Percentiles rank a stretch among this genome's conserved stretches.
phyloP scores from a whole-genome alignment of 1,140 invertebrate species.

The Drosophila mayri region DNA sequence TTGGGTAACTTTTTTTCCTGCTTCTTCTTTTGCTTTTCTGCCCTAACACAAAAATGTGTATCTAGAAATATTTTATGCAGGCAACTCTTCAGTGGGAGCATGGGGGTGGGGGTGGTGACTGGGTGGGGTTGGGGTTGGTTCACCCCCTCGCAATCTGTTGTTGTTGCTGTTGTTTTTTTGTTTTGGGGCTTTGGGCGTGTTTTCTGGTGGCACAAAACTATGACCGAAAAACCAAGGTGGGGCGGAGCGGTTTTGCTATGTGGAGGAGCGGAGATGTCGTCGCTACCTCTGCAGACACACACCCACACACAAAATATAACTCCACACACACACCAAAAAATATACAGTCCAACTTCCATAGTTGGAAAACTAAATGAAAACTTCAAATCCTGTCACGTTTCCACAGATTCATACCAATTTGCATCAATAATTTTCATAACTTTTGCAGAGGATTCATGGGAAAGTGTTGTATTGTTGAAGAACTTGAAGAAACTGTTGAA shows the following conservation, averaged over 20 bases:
- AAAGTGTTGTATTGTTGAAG: neutral
- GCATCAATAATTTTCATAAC: constrained; percentile 12
- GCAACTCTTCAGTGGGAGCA: constrained; percentile 42
- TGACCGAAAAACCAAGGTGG: constrained; percentile 21
- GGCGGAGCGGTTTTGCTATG: neutral
- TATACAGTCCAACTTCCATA: constrained; percentile 35
- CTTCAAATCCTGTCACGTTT: constrained; percentile 3
- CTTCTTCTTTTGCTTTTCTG: constrained; percentile 38
- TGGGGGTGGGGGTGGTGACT: constrained; percentile 12
- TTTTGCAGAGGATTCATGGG: neutral
- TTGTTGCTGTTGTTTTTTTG: constrained; percentile 20
- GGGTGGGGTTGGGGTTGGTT: constrained; percentile 20
- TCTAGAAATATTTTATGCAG: constrained; percentile 80
- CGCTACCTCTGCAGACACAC: constrained; percentile 27
- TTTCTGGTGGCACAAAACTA: constrained; percentile 49
- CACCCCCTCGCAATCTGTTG: constrained; percentile 7
- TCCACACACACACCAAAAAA: constrained; percentile 1
- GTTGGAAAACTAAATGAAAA: constrained; percentile 9
- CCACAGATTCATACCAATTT: neutral
- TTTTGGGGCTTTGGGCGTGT: constrained; percentile 41
- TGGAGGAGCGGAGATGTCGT: constrained; percentile 38
- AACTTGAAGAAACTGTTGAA: neutral
- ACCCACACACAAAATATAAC: constrained; percentile 21
- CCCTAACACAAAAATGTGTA: constrained; percentile 72
- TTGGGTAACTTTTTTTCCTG: constrained; percentile 57